Evolutionary conservation across 2,888 invertebrate genomes (phyloP).

Genomic region (Dusona sp.): DNA sequence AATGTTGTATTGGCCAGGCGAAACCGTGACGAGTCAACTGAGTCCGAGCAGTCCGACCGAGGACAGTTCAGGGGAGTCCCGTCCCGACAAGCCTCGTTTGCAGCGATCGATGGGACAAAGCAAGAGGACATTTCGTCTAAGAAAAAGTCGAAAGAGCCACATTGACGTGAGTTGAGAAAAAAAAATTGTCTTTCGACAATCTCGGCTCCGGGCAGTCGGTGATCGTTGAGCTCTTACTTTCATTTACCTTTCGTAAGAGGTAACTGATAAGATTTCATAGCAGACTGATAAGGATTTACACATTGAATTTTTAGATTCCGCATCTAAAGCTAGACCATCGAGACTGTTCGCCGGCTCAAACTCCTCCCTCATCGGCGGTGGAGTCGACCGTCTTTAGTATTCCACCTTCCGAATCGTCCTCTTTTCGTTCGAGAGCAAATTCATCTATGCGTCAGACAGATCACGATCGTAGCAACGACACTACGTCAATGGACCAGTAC

Average conservation of each 20-base stretch:
- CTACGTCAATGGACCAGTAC: constrained; percentile 61
- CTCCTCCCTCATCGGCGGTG: constrained; percentile 71
- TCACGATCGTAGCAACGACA: constrained; percentile 57
- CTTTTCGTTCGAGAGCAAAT: constrained; percentile 75
- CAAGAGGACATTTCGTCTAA: constrained; percentile 95
- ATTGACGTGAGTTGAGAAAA: constrained; percentile 87
- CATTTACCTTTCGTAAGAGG: too few relatives aligned
- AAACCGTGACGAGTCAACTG: constrained; percentile 90
- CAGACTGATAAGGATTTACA: not conserved
- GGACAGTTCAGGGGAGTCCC: constrained; percentile 88
- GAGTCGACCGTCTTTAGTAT: constrained; percentile 74
- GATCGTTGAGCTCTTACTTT: not conserved
- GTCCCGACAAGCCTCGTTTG: constrained; percentile 89
- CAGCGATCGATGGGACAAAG: constrained; percentile 97
- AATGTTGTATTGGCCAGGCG: constrained; percentile 86
- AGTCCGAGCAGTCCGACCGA: constrained; percentile 91
- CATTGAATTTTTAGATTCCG: constrained; percentile 82
- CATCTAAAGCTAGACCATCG: constrained; percentile 85
- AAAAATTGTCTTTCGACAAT: not conserved
- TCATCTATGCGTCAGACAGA: constrained; percentile 75
- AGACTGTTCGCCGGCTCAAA: constrained; percentile 72
- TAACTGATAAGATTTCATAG: not conserved
- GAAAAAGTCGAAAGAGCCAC: constrained; percentile 91
- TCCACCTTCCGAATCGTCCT: constrained; percentile 78
- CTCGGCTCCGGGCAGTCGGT: too few relatives aligned